A percentile compares a stretch with the other conserved stretches of the same genome.
Evolutionary conservation across 2,888 invertebrate species (phyloP).

Genomic region (Xestia sexstrigata): DNA sequence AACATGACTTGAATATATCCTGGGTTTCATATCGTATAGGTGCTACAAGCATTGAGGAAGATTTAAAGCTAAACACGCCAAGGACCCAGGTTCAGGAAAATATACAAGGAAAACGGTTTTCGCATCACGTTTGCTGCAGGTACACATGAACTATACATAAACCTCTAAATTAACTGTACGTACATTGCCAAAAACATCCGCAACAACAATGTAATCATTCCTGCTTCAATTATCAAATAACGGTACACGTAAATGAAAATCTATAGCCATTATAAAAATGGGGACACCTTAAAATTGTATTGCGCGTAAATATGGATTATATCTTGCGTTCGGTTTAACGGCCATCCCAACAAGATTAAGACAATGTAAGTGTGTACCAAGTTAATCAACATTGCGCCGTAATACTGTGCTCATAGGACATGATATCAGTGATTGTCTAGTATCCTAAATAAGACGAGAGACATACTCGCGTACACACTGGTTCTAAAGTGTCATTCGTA

Average conservation of each 20-base stretch:
- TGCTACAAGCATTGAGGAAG: conserved; percentile 13
- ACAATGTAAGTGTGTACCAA: conserved; percentile 49
- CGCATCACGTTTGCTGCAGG: background rate
- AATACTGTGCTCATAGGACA: conserved; percentile 65
- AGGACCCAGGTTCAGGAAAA: conserved; percentile 22
- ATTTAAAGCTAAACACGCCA: conserved; percentile 5
- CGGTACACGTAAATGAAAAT: conserved; percentile 4
- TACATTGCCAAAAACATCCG: background rate
- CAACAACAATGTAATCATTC: background rate
- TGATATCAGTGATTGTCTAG: conserved; percentile 73
- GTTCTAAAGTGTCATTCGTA: conserved; percentile 70
- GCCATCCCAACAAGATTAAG: conserved; percentile 26
- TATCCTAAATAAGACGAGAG: conserved; percentile 76
- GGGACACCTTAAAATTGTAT: conserved; percentile 32
- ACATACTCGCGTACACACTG: conserved; percentile 66
- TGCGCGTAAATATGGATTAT: conserved; percentile 38
- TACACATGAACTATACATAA: background rate
- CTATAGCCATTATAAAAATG: conserved; percentile 27
- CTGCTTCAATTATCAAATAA: conserved; percentile 7
- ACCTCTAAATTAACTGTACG: background rate
- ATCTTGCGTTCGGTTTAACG: conserved; percentile 12
- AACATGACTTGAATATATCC: conserved; percentile 6
- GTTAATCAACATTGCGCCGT: conserved; percentile 54
- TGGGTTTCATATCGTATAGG: background rate
- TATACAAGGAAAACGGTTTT: conserved; percentile 15